Percentiles rank a stretch among this genome's conserved stretches.
phyloP scores from a whole-genome alignment of 1,140 invertebrate species.

The Epicauta chinensis region DNA sequence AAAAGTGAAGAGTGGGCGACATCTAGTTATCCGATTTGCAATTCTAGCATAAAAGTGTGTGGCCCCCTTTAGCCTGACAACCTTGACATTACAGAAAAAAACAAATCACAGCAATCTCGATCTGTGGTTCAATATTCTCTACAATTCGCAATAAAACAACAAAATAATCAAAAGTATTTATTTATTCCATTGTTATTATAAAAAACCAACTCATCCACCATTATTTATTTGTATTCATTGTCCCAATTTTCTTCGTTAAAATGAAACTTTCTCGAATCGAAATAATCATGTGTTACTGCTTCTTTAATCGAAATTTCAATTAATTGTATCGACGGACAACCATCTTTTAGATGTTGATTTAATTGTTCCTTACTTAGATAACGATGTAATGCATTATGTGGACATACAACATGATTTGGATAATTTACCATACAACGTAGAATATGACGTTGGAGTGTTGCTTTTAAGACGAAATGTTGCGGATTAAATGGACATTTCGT shows the following conservation, averaged over 20 bases:
- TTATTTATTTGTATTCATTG: slow-evolving; percentile 9
- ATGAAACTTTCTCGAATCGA: slow-evolving; percentile 19
- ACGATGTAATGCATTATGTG: slow-evolving; percentile 27
- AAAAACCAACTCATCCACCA: no score
- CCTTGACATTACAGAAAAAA: no score
- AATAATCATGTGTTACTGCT: slow-evolving; percentile 6
- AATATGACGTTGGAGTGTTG: slow-evolving; percentile 25
- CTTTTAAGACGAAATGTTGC: slow-evolving; percentile 19
- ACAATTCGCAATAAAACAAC: no score
- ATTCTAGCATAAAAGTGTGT: no score
- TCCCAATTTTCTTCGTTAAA: slow-evolving; percentile 29
- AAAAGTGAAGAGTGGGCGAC: no score
- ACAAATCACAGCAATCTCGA: no score
- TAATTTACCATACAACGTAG: slow-evolving; percentile 29
- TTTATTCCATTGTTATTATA: background rate
- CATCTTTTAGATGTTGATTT: slow-evolving; percentile 14
- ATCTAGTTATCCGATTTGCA: no score
- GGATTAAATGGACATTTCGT: slow-evolving; percentile 25
- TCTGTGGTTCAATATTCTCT: no score
- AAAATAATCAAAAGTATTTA: slow-evolving; percentile 4
- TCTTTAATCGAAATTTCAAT: background rate
- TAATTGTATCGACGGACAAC: no score
- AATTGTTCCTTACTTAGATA: slow-evolving; percentile 19
- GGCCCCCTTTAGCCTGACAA: no score
- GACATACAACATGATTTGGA: slow-evolving; percentile 21